Conservation (phyloP, 2,888 invertebrate genomes). For the Morpho helenor region DNA sequence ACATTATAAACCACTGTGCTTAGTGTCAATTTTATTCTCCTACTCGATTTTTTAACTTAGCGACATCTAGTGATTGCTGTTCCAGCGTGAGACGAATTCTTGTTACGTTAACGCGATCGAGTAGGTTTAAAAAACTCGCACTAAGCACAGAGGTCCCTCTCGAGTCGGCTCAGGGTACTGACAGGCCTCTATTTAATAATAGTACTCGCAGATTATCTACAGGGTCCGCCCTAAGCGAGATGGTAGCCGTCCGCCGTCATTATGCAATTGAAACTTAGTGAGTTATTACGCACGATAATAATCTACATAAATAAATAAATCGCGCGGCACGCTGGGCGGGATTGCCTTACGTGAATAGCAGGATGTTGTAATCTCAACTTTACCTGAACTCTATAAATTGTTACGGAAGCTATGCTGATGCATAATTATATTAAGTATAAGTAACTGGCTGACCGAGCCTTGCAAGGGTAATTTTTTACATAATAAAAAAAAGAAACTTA, state of each 20-base stretch:
- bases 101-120: too few relatives aligned
- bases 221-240: conserved; percentile 63
- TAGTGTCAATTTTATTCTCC: too few relatives aligned
- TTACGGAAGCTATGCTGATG: conserved; percentile 16
- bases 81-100: too few relatives aligned
- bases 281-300: conserved; percentile 77
- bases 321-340: conserved; percentile 22
- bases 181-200: conserved; percentile 72
- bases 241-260: conserved; percentile 74
- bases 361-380: conserved; percentile 23
- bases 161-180: conserved; percentile 39
- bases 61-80: too few relatives aligned
- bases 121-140: too few relatives aligned
- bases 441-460: too few relatives aligned
- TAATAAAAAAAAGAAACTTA: too few relatives aligned
- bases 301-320: conserved; percentile 76
- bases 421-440: conserved; percentile 6
- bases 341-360: conserved; percentile 14
- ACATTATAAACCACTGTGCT: conserved; percentile 16
- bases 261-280: conserved; percentile 79
- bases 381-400: conserved; percentile 24
- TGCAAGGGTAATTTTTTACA: too few relatives aligned
- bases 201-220: conserved; percentile 70
- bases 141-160: conserved; percentile 27
- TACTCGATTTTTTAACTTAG: too few relatives aligned